Evolutionary conservation across 1,140 invertebrate species (phyloP).

Genomic region (Tetramorium parvispinum): DNA sequence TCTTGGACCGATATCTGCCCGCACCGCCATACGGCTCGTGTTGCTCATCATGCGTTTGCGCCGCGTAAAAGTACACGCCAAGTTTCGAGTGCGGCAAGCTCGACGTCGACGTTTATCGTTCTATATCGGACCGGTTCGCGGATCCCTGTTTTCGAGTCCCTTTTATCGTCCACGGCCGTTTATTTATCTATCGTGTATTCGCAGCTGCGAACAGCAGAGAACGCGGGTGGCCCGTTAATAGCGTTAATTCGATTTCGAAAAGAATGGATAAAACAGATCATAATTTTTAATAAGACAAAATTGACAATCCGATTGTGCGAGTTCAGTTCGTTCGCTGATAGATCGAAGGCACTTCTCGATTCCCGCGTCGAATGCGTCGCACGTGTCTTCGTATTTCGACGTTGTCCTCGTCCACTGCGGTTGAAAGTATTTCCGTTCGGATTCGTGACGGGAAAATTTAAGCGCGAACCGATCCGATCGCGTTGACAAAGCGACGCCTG

Average conservation of each 20-base stretch:
- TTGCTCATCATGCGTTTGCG: neutral
- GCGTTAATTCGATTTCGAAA: neutral
- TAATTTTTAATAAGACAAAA: neutral
- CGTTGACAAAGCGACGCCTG: conserved; percentile 34
- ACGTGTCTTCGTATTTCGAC: conserved; percentile 4
- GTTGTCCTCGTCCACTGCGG: conserved; percentile 24
- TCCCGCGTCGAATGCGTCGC: neutral
- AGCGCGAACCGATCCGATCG: conserved; percentile 20
- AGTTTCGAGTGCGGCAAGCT: conserved; percentile 5
- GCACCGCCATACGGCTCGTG: neutral
- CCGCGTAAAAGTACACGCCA: conserved; percentile 6
- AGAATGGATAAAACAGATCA: neutral
- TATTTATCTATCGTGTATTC: neutral
- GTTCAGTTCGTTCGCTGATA: neutral
- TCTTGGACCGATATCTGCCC: conserved; percentile 42
- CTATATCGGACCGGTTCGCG: conserved; percentile 15
- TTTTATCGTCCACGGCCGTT: neutral
- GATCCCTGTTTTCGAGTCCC: neutral
- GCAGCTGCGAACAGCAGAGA: neutral
- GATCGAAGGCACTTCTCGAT: neutral
- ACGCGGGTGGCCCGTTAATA: neutral
- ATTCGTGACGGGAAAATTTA: conserved; percentile 56
- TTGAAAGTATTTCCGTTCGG: conserved; percentile 57
- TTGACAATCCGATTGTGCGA: neutral
- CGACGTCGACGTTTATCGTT: conserved; percentile 22